These are phyloP conservation scores for Rhopalosiphum maidis DNA, from an alignment of 1,140 invertebrate genomes.

Conservation along the genomic window DNA sequence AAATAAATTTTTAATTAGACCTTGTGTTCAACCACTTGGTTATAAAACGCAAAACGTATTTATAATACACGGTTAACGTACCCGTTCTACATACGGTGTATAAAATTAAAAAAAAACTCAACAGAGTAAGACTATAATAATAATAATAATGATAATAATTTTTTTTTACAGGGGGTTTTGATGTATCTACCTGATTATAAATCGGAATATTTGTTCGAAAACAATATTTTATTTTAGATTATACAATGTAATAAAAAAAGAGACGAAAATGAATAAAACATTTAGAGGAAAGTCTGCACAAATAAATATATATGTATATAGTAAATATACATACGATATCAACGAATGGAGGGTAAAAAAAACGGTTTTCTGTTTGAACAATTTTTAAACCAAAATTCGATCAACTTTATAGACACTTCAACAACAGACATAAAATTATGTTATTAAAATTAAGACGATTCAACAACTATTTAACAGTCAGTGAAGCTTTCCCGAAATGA, in stretches of 20 bases:
- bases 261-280: background rate
- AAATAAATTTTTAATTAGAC: conserved; percentile 51
- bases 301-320: no score
- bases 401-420: conserved; percentile 20
- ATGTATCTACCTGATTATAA: background rate
- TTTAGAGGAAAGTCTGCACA: background rate
- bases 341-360: background rate
- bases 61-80: background rate
- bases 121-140: background rate
- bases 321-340: background rate
- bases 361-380: background rate
- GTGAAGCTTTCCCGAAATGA: background rate
- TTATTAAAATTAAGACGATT: conserved; percentile 34
- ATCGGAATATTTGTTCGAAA: background rate
- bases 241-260: background rate
- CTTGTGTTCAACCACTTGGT: conserved; percentile 26
- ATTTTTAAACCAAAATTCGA: conserved; percentile 15
- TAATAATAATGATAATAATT: background rate
- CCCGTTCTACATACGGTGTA: background rate
- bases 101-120: background rate
- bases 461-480: conserved; percentile 27
- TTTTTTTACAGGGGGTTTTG: conserved; percentile 5
- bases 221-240: background rate
- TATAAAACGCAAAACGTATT: background rate
- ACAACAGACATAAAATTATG: conserved; percentile 28